These are phyloP conservation scores for Trididemnum nubilum DNA, from an alignment of 23 tunicate genomes.

Conservation along the genomic window DNA sequence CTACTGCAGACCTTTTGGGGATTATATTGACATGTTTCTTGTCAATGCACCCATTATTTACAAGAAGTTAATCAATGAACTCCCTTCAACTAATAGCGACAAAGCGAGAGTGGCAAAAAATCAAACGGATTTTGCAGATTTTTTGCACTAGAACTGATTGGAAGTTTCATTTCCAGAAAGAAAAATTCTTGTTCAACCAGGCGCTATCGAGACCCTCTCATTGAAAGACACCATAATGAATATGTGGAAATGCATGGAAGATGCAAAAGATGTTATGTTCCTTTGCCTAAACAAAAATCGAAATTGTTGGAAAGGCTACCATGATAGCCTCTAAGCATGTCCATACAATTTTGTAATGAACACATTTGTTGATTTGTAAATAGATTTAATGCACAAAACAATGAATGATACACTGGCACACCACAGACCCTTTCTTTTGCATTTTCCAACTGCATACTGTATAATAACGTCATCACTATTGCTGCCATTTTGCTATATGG, in stretches of 20 bases:
- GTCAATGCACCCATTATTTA: slow-evolving; percentile 5
- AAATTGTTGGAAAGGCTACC: too few relatives aligned
- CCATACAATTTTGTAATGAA: too few relatives aligned
- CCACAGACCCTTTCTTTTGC: too few relatives aligned
- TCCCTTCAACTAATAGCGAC: background rate
- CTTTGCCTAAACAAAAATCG: slow-evolving; percentile 26
- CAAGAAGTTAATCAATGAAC: background rate
- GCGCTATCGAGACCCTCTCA: background rate
- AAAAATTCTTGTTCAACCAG: background rate
- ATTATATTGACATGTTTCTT: slow-evolving; percentile 23
- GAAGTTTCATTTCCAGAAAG: background rate
- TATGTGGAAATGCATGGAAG: slow-evolving; percentile 2
- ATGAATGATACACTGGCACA: too few relatives aligned
- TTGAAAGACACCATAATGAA: slow-evolving; percentile 6
- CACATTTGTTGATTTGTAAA: too few relatives aligned
- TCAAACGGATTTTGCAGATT: background rate
- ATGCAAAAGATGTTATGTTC: slow-evolving; percentile 18
- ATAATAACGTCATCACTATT: too few relatives aligned
- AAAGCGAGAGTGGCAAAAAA: background rate
- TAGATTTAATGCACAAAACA: too few relatives aligned
- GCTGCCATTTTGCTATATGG: too few relatives aligned
- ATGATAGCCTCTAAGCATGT: too few relatives aligned
- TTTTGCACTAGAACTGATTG: slow-evolving; percentile 15
- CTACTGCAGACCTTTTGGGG: slow-evolving; percentile 8
- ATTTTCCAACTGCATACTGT: too few relatives aligned